phyloP scores from a whole-genome alignment of 2,888 invertebrate species.

The Ditylenchus weischeri region DNA sequence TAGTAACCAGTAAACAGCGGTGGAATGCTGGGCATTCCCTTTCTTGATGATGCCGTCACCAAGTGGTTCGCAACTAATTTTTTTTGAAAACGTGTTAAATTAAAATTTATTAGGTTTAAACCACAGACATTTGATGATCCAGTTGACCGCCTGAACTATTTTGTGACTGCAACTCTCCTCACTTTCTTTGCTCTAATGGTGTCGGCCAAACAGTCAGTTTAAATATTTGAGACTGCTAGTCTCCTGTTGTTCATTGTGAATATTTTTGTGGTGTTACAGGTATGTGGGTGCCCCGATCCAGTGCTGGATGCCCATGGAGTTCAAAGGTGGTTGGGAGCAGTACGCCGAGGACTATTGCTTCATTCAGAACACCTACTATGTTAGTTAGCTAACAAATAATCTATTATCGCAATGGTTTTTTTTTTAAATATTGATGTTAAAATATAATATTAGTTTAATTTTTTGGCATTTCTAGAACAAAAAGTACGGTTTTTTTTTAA shows the following conservation, averaged over 20 bases:
- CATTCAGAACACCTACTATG: slow-evolving; percentile 58
- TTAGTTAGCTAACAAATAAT: slow-evolving; percentile 20
- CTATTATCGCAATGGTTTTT: too few relatives aligned
- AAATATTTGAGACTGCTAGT: not conserved
- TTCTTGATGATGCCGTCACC: slow-evolving; percentile 50
- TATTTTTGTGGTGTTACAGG: not conserved
- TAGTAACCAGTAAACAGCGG: too few relatives aligned
- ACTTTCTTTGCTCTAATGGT: slow-evolving; percentile 58
- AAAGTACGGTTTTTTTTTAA: too few relatives aligned
- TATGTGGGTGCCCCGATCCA: slow-evolving; percentile 40
- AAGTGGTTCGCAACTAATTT: slow-evolving; percentile 26
- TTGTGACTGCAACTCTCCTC: slow-evolving; percentile 50
- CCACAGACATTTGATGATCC: slow-evolving; percentile 54
- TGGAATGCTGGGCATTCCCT: slow-evolving; percentile 53
- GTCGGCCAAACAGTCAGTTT: slow-evolving; percentile 55
- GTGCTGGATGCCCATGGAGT: slow-evolving; percentile 42
- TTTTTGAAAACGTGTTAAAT: too few relatives aligned
- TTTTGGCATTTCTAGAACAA: too few relatives aligned
- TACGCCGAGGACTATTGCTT: slow-evolving; percentile 58
- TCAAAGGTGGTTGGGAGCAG: slow-evolving; percentile 47
- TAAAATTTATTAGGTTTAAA: slow-evolving; percentile 33
- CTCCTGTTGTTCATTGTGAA: not conserved
- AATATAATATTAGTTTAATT: too few relatives aligned
- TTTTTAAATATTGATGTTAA: too few relatives aligned
- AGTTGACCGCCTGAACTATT: slow-evolving; percentile 55